Evolutionary conservation across 1,140 invertebrate species (phyloP), one percentile per base, ranked within the genome.

Genomic region (Rhyzopertha dominica): DNA sequence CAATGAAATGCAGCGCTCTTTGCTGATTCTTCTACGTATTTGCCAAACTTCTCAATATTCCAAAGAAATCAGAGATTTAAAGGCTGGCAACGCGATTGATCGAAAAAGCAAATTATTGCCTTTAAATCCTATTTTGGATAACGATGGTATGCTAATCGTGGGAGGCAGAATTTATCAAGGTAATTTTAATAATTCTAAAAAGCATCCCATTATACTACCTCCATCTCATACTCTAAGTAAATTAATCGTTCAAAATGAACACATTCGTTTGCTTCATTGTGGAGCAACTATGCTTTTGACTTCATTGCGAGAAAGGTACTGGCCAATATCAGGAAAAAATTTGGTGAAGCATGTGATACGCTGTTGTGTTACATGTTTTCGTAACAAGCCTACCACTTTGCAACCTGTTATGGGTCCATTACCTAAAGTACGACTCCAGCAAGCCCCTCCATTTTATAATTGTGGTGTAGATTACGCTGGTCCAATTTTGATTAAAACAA

Each of bases 391-490:
- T 22, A 12, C 3, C 9, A n/a, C 30, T 2, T 10, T 13, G 3
- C 4, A 49, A 12, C 47, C 50, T 38, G 7, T 45, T 30, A 61
- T 61, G 51, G 52, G 51, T n/a, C 18, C 51, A 31, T 38, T 59
- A 14, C 59, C 59, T 3, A n/a, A 23, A 2, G 4, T 22, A 10
- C 24, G 49, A n/a, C 35, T 52, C 4, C 19, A 28, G 17, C 16
- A 14, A 5, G n/a, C 2, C 28, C 8, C 12, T 14, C 49, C 56
- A 16, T 64, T 70, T 48, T 5, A 24, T 7, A 16, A 42, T 23
- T 35, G 53, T 8, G 67, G 65, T 0, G 38, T 67, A 1, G 63
- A 69, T 40, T 68, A 62, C 34, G 59, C 56, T 10, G 68, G 68
- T 12, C 62, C 64, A 1, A 49, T 65, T 8, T 23, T 45, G 0